phyloP scores from a whole-genome alignment of 2,113 vertebrate genomes.

The Zapornia atra region DNA sequence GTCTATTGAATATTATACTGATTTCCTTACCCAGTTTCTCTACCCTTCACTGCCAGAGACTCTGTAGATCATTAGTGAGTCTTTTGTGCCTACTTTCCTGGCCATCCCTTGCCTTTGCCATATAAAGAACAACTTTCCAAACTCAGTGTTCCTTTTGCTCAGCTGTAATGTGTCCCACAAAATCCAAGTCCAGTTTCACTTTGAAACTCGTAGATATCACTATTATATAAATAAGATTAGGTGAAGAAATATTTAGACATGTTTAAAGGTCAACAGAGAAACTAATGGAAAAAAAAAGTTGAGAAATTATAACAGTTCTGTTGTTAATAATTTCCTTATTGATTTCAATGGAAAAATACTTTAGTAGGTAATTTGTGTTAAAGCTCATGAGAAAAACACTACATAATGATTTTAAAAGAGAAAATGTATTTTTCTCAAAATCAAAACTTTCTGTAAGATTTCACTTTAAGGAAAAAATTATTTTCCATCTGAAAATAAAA shows the following conservation, averaged over 20 bases:
- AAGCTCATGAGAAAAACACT: background rate
- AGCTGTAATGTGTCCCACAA: background rate
- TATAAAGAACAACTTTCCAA: background rate
- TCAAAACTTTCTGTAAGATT: background rate
- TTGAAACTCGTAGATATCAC: background rate
- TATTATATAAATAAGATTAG: background rate
- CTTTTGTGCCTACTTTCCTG: background rate
- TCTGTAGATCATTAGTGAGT: background rate
- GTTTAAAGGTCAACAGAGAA: background rate
- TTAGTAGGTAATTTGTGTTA: background rate
- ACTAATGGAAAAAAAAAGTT: background rate
- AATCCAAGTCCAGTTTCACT: background rate
- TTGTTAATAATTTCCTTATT: background rate
- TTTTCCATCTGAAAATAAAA: background rate
- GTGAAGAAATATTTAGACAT: background rate
- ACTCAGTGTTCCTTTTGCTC: background rate
- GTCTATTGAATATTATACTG: background rate
- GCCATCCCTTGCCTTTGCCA: background rate
- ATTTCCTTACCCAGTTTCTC: background rate
- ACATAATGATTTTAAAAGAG: background rate
- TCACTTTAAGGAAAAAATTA: background rate
- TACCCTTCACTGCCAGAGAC: background rate
- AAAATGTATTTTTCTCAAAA: background rate
- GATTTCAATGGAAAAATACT: background rate
- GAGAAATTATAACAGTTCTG: background rate